Evolutionary conservation across 2,888 invertebrate genomes (phyloP), one percentile per base, ranked within the genome.

Genomic region (Hypsopygia costalis): DNA sequence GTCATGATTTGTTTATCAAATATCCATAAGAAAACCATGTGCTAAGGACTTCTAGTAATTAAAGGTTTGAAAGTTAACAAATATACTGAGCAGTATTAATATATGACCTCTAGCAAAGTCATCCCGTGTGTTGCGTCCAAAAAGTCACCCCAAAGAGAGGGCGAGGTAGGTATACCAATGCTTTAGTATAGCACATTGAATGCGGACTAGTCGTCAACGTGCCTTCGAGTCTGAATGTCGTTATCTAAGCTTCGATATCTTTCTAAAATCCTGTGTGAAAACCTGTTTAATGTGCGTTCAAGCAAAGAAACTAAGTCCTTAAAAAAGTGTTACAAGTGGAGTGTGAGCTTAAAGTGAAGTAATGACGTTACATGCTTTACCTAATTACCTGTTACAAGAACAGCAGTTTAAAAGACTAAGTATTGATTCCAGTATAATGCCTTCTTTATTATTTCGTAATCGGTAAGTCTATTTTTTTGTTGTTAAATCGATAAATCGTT

Each of bases 401-500:
- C 77, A 80, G 68, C 81, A 73, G 69, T 81, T 81, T 73, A 81
- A 71, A 79, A 6, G 8, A 25, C 7, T 25, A 7, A 81, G 69
- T 68, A 83, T 80, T 64, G 83, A 85, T 67, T 69, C 70, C 55
- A 80, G 65, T 76, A 87, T 78, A 68, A 91, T 92, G 92, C 91
- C 92, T 57, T 90, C 91, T 72, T 90, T 92, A 90, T 83, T 91
- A 81, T 91, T 90, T 79, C 89, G 90, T 80, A 91, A 91, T 87
- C 90, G 91, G 92, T 92, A 74, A 91, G 91, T 16, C 3, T 91
- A 41, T 48, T 55, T 54, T n/a, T 49, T 28, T 58, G 53, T 57
- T 22, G 16, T 39, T 34, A 6, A 39, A 28, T 62, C 59, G 51
- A 58, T 55, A 53, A 54, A 49, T 31, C 11, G 5, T 55, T 61